phyloP scores from a whole-genome alignment of 2,113 vertebrate species.

The Nothocercus julius region DNA sequence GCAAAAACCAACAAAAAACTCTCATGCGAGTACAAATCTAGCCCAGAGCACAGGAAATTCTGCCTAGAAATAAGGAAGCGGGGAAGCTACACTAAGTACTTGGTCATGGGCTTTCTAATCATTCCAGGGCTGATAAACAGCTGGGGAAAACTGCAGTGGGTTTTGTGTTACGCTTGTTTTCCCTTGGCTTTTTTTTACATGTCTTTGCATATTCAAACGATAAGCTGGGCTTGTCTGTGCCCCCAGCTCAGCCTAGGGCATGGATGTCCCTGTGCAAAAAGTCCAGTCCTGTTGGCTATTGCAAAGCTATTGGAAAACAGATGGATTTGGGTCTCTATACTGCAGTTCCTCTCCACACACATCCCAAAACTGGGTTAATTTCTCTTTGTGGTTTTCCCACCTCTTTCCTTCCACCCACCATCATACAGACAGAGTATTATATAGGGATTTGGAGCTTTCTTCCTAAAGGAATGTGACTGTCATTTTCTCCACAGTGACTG shows the following conservation, averaged over 20 bases:
- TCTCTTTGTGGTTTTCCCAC: neutral
- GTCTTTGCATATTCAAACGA: neutral
- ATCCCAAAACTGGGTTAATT: neutral
- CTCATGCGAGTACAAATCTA: neutral
- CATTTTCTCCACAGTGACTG: neutral
- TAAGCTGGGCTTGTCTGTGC: neutral
- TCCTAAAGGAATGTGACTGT: neutral
- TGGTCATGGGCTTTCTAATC: neutral
- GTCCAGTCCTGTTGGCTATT: neutral
- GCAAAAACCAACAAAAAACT: neutral
- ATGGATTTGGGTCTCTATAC: too few relatives aligned
- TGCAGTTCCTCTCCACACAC: too few relatives aligned
- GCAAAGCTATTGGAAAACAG: neutral
- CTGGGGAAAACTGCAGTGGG: neutral
- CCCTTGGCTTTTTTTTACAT: neutral
- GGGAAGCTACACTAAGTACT: neutral
- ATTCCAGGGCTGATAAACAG: neutral
- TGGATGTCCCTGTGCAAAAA: neutral
- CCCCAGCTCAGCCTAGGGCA: neutral
- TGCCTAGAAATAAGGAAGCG: slow-evolving; percentile 29
- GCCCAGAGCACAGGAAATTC: neutral
- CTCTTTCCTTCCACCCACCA: neutral
- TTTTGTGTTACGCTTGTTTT: neutral
- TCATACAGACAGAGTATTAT: accelerated
- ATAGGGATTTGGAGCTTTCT: neutral